Conservation (phyloP, 2,888 invertebrate genomes). For the Scaptomyza tumidula region DNA sequence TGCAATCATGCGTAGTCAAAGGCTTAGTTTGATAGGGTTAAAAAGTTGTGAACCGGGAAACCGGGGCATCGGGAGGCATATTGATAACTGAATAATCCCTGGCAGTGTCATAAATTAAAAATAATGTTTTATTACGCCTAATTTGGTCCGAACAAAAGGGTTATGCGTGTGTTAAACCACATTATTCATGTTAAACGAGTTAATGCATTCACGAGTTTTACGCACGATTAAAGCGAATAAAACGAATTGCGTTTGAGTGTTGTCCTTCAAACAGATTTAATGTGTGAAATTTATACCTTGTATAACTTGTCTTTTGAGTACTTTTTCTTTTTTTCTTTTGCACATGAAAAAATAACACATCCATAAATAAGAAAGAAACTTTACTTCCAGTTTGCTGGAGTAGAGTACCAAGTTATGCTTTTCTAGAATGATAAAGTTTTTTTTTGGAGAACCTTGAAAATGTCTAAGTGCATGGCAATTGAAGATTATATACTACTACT, state of each 20-base stretch:
- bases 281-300: constrained; percentile 45
- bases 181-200: constrained; percentile 58
- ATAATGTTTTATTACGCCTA: constrained; percentile 69
- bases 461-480: constrained; percentile 52
- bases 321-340: constrained; percentile 3
- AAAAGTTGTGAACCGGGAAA: background rate
- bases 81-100: constrained; percentile 53
- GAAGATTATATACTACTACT: constrained; percentile 40
- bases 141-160: constrained; percentile 57
- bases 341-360: constrained; percentile 51
- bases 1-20: constrained; percentile 14
- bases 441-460: constrained; percentile 44
- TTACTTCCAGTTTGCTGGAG: constrained; percentile 38
- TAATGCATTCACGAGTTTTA: constrained; percentile 47
- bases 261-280: constrained; percentile 18
- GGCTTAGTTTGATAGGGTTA: background rate
- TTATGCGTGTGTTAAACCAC: constrained; percentile 11
- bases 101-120: constrained; percentile 44
- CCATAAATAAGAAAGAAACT: constrained; percentile 62
- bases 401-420: constrained; percentile 20
- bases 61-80: background rate
- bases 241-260: constrained; percentile 17
- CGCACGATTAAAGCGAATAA: constrained; percentile 32
- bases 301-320: constrained; percentile 59
- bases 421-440: constrained; percentile 22